phyloP scores from a whole-genome alignment of 2,888 invertebrate genomes.

The Harmothoe impar region DNA sequence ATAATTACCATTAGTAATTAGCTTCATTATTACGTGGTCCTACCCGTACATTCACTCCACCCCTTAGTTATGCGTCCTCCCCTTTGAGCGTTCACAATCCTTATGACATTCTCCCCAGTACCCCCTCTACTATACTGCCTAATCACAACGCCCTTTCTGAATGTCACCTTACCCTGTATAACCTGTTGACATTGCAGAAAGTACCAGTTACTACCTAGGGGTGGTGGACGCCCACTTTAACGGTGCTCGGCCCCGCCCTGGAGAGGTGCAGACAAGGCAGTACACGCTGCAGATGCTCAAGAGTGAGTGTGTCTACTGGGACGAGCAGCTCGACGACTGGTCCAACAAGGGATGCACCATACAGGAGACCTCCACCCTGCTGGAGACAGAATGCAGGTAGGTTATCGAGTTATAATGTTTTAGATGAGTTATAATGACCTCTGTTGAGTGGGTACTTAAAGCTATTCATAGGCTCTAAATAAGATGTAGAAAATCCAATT shows the following conservation, averaged over 20 bases:
- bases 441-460: no score
- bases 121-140: not conserved
- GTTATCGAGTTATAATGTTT: not conserved
- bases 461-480: no score
- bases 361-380: constrained; percentile 73
- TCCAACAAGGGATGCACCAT: constrained; percentile 77
- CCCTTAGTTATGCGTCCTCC: not conserved
- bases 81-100: not conserved
- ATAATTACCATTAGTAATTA: no score
- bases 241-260: constrained; percentile 75
- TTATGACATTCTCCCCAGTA: not conserved
- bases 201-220: constrained; percentile 77
- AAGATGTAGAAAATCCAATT: no score
- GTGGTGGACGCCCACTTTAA: constrained; percentile 80
- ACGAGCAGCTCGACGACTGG: constrained; percentile 74
- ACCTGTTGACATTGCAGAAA: constrained; percentile 69
- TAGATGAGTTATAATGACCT: no score
- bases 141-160: not conserved
- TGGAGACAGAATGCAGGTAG: constrained; percentile 77
- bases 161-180: not conserved
- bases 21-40: no score
- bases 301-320: constrained; percentile 81
- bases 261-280: constrained; percentile 76
- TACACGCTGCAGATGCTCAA: constrained; percentile 80
- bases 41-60: not conserved